These are phyloP conservation scores for Bubalus kerabau DNA, from an alignment of 2,113 vertebrate genomes.

Conservation along the genomic window DNA sequence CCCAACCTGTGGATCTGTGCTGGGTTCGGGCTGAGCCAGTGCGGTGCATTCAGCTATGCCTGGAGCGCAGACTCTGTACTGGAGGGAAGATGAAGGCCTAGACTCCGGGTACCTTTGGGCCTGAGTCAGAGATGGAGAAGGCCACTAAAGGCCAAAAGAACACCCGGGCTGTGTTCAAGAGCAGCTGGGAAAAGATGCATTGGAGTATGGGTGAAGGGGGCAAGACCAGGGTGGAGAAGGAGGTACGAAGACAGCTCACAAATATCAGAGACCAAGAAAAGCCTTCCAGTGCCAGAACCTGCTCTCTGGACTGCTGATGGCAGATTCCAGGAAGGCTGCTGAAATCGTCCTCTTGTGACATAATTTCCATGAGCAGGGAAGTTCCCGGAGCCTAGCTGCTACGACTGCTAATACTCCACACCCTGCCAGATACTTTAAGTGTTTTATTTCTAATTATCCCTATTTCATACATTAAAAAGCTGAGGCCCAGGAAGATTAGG, in stretches of 20 bases:
- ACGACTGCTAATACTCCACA: background rate
- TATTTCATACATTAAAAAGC: background rate
- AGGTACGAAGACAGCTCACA: background rate
- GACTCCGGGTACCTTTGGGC: background rate
- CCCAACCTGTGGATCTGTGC: background rate
- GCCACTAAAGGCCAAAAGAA: background rate
- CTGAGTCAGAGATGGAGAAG: background rate
- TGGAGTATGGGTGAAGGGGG: background rate
- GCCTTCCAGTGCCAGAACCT: background rate
- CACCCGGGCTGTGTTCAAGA: background rate
- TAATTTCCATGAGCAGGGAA: background rate
- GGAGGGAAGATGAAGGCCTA: background rate
- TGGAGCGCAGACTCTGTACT: no score
- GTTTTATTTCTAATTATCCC: background rate
- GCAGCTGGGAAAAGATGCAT: background rate
- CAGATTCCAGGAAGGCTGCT: background rate
- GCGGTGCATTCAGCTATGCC: background rate
- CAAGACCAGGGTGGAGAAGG: background rate
- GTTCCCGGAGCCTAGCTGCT: background rate
- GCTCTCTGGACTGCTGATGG: background rate
- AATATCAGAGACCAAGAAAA: background rate
- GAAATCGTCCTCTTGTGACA: background rate
- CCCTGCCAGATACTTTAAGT: background rate
- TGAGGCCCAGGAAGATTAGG: background rate
- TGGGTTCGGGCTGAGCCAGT: background rate